phyloP scores from a whole-genome alignment of 1,140 invertebrate species.

The Acromyrmex charruanus region DNA sequence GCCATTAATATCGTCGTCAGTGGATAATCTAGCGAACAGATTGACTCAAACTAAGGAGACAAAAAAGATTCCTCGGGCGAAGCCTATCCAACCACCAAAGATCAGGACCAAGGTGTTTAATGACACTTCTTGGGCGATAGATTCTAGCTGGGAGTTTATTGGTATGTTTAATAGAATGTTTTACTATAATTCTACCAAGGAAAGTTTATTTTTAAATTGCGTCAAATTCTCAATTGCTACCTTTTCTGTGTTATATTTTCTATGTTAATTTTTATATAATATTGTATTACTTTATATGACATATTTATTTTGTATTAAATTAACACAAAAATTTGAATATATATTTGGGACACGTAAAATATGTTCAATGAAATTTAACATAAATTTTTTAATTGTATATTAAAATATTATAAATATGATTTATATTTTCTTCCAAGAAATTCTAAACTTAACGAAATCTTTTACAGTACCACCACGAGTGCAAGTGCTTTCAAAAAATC shows the following conservation, averaged over 20 bases:
- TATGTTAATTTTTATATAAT: no score
- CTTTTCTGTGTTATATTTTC: no score
- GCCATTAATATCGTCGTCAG: slow-evolving; percentile 89
- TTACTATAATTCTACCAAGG: not conserved
- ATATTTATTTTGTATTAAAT: no score
- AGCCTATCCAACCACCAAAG: slow-evolving; percentile 90
- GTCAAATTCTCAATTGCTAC: no score
- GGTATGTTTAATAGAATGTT: slow-evolving; percentile 85
- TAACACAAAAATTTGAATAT: no score
- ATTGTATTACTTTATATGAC: no score
- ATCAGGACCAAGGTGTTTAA: slow-evolving; percentile 88
- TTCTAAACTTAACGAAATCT: slow-evolving; percentile 29
- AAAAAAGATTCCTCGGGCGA: slow-evolving; percentile 88
- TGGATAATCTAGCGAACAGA: slow-evolving; percentile 88
- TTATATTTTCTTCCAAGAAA: not conserved
- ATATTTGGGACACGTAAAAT: no score
- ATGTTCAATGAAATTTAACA: no score
- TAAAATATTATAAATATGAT: not conserved
- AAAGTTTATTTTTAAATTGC: no score
- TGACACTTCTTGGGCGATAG: slow-evolving; percentile 93
- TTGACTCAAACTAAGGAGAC: slow-evolving; percentile 84
- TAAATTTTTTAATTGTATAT: no score
- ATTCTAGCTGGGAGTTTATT: slow-evolving; percentile 95
- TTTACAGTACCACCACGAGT: slow-evolving; percentile 91
- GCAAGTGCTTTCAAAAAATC: slow-evolving; percentile 88